Percentiles rank a stretch among this genome's conserved stretches.
These are phyloP conservation scores for Strigamia transsilvanica DNA, from an alignment of 2,888 invertebrate genomes.

Conservation along the genomic window DNA sequence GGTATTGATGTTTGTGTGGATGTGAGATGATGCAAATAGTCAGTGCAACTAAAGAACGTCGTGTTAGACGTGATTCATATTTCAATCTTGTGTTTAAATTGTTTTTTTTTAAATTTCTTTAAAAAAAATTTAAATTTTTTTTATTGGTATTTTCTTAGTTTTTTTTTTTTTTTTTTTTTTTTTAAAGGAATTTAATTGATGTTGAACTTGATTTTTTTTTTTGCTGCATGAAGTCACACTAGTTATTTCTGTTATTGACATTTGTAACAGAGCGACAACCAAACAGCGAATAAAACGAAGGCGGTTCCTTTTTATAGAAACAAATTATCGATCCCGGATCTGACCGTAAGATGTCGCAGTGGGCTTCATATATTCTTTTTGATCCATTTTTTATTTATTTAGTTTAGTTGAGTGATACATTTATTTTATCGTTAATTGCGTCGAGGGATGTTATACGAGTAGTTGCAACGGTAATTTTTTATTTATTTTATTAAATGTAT, in stretches of 20 bases:
- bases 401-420: neutral
- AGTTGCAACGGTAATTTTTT: neutral
- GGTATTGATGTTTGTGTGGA: neutral
- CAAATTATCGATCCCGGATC: constrained; percentile 47
- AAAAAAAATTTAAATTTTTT: neutral
- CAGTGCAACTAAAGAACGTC: neutral
- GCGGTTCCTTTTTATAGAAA: constrained; percentile 41
- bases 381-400: neutral
- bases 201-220: constrained; percentile 33
- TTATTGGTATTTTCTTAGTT: neutral
- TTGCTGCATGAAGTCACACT: constrained; percentile 33
- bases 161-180: neutral
- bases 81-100: neutral
- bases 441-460: neutral
- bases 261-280: constrained; percentile 38
- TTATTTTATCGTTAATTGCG: neutral
- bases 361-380: neutral
- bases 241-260: constrained; percentile 37
- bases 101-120: neutral
- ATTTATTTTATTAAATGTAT: neutral
- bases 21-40: neutral
- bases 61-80: no score
- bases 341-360: constrained; percentile 45
- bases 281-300: constrained; percentile 40
- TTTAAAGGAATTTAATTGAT: neutral